Conservation (phyloP, 2,797 vertebrate species). For the Sebastes cheni region DNA sequence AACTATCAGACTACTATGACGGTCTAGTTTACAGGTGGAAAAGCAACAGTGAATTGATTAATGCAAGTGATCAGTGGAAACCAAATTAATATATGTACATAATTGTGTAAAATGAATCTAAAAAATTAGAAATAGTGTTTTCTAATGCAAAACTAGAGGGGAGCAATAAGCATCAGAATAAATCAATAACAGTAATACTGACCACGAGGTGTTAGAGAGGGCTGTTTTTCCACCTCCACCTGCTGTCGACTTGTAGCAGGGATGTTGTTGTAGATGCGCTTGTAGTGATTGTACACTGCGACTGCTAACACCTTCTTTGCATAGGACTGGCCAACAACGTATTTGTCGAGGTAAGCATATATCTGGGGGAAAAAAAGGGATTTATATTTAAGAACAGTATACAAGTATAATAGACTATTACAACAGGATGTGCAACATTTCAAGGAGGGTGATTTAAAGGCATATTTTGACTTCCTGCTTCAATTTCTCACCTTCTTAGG, state of each 20-base stretch:
- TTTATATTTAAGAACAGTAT: not conserved
- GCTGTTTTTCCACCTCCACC: constrained; percentile 93
- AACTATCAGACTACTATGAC: not conserved
- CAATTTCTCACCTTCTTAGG: constrained; percentile 91
- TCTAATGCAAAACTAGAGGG: not conserved
- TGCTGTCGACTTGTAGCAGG: constrained; percentile 91
- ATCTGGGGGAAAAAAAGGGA: constrained; percentile 79
- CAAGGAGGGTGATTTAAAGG: not conserved
- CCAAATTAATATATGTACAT: not conserved
- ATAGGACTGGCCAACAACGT: constrained; percentile 96
- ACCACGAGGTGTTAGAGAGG: constrained; percentile 94
- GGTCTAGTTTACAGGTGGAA: not conserved
- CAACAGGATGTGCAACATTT: not conserved
- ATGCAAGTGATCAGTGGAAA: not conserved
- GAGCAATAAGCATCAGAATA: not conserved
- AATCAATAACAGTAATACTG: constrained; percentile 63
- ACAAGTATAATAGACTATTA: not conserved
- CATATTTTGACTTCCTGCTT: not conserved
- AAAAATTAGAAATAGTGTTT: not conserved
- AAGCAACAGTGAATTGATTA: not conserved
- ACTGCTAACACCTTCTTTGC: constrained; percentile 98
- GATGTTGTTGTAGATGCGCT: constrained; percentile 98
- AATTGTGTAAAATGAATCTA: not conserved
- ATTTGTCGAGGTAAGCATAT: constrained; percentile 98
- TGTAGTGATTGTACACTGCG: constrained; percentile 99